phyloP scores from a whole-genome alignment of 1,140 invertebrate genomes.

The Pseudomyrmex concolor region DNA sequence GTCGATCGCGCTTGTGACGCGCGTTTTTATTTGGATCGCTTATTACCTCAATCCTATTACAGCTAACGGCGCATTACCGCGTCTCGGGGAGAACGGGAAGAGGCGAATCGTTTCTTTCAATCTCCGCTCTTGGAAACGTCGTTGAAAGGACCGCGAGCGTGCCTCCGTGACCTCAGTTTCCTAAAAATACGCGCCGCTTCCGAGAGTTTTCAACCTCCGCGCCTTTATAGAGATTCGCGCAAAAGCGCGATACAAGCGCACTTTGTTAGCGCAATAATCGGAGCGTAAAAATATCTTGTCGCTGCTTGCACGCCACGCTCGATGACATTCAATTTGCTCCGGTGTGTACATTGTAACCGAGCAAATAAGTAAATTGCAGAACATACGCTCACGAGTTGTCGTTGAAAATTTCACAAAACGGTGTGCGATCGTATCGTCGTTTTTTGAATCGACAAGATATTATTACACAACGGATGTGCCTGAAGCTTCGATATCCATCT shows the following conservation, averaged over 20 bases:
- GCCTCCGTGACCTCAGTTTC: too few relatives aligned
- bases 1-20: constrained; percentile 48
- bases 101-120: constrained; percentile 60
- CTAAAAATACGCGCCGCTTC: constrained; percentile 19
- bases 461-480: neutral
- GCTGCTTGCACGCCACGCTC: neutral
- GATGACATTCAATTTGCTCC: constrained; percentile 36
- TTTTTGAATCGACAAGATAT: neutral
- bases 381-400: neutral
- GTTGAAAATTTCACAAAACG: neutral
- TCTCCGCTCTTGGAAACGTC: constrained; percentile 43
- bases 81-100: constrained; percentile 54
- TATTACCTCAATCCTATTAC: constrained; percentile 83
- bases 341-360: neutral
- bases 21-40: constrained; percentile 64
- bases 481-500: neutral
- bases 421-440: neutral
- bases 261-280: constrained; percentile 35
- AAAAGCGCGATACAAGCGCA: constrained; percentile 14
- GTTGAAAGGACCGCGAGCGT: constrained; percentile 17
- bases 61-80: constrained; percentile 76
- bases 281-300: constrained; percentile 45
- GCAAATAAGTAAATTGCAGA: constrained; percentile 17
- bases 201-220: neutral
- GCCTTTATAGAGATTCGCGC: neutral